These are phyloP conservation scores for Pollenia amentaria DNA, from an alignment of 2,888 invertebrate species.

Conservation along the genomic window DNA sequence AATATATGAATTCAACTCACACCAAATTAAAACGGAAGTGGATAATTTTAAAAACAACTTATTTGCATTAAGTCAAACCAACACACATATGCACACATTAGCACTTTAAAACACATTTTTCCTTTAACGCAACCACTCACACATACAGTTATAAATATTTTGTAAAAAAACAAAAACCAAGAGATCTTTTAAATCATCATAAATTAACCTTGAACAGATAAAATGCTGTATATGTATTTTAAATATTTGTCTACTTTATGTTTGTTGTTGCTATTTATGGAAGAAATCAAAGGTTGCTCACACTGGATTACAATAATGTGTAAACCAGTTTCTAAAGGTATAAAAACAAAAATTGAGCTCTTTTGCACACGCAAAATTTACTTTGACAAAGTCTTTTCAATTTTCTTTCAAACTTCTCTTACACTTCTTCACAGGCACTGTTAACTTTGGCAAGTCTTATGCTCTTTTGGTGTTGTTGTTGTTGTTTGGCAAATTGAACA, in stretches of 20 bases:
- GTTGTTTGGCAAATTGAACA: background rate
- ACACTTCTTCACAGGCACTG: too few relatives aligned
- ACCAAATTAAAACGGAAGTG: conserved; percentile 61
- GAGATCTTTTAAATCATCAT: conserved; percentile 17
- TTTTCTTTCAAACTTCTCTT: too few relatives aligned
- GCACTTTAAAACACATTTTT: background rate
- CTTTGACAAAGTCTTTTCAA: too few relatives aligned
- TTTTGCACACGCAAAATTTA: too few relatives aligned
- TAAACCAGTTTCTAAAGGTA: background rate
- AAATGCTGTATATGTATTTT: background rate
- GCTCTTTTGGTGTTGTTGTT: background rate
- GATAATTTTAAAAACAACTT: conserved; percentile 38
- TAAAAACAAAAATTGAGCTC: background rate
- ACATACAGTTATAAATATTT: background rate
- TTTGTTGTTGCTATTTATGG: background rate
- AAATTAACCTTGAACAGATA: conserved; percentile 38
- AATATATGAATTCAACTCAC: conserved; percentile 8
- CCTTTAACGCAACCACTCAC: background rate
- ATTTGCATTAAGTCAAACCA: conserved; percentile 1
- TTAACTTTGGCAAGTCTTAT: background rate
- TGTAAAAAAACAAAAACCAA: background rate
- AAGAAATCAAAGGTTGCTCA: conserved; percentile 7
- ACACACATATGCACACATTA: conserved; percentile 1
- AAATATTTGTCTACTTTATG: conserved; percentile 10
- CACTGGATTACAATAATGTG: too few relatives aligned